Conservation (phyloP, 2,797 vertebrate species). For the Anabas testudineus region DNA sequence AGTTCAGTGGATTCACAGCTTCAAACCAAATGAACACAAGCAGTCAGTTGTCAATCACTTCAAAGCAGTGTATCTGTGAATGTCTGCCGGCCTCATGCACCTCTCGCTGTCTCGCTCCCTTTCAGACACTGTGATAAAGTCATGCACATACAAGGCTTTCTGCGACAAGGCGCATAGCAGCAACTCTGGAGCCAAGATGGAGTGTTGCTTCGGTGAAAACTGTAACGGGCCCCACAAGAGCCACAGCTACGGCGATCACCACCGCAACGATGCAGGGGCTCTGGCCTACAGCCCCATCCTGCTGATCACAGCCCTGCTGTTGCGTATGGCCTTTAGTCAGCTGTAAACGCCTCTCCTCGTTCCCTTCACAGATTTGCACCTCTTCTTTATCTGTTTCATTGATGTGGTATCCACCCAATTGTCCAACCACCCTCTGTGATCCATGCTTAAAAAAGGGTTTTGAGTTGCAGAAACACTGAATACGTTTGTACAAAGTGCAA, state of each 20-base stretch:
- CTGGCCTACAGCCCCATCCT: slow-evolving; percentile 62
- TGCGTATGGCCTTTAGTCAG: slow-evolving; percentile 67
- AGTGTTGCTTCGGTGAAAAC: slow-evolving; percentile 88
- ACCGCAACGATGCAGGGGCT: slow-evolving; percentile 41
- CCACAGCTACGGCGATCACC: slow-evolving; percentile 73
- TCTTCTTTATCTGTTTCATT: slow-evolving; percentile 17
- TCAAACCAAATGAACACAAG: slow-evolving; percentile 5
- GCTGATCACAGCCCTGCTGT: slow-evolving; percentile 66
- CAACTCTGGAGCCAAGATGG: slow-evolving; percentile 81
- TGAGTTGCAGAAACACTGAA: slow-evolving; percentile 14
- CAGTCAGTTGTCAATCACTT: background rate
- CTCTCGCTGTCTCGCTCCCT: slow-evolving; percentile 6
- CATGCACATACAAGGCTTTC: slow-evolving; percentile 90
- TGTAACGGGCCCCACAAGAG: slow-evolving; percentile 86
- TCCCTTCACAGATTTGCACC: slow-evolving; percentile 17
- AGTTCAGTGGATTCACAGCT: slow-evolving; percentile 41
- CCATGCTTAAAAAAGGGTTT: slow-evolving; percentile 11
- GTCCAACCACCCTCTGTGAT: background rate
- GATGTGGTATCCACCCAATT: background rate
- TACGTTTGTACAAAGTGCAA: slow-evolving; percentile 31
- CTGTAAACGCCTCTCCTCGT: slow-evolving; percentile 54
- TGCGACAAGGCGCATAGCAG: slow-evolving; percentile 85
- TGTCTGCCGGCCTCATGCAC: background rate
- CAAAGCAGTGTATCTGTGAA: slow-evolving; percentile 1
- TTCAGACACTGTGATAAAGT: slow-evolving; percentile 89